Conservation (phyloP, 2,888 invertebrate genomes). For the Adelognathus sp. region DNA sequence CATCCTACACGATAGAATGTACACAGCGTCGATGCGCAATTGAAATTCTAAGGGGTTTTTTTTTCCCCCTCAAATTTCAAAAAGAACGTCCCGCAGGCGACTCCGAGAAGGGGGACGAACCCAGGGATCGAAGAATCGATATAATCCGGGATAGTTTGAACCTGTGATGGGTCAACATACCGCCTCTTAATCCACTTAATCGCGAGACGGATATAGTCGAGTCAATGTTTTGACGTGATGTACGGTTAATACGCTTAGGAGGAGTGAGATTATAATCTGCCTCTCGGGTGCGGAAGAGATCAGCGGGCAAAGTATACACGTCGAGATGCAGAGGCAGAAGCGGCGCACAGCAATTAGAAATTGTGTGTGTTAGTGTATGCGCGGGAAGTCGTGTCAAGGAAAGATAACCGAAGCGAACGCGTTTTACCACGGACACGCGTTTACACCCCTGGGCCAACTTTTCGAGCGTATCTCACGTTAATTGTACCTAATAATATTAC, state of each 20-base stretch:
- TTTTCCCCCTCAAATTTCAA: neutral
- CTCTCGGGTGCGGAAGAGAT: conserved; percentile 15
- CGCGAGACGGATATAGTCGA: conserved; percentile 4
- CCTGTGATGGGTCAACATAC: conserved; percentile 34
- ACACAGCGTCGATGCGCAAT: no score
- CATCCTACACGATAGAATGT: no score
- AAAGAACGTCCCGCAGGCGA: neutral
- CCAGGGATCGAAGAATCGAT: conserved; percentile 25
- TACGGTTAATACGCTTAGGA: neutral
- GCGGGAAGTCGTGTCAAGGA: conserved; percentile 70
- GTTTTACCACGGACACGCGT: conserved; percentile 72
- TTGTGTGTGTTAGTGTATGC: conserved; percentile 30
- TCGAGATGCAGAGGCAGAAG: neutral
- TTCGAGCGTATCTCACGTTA: conserved; percentile 72
- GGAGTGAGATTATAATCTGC: conserved; percentile 30
- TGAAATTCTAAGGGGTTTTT: no score
- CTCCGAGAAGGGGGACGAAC: neutral
- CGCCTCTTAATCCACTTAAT: conserved; percentile 53
- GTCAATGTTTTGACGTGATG: conserved; percentile 38
- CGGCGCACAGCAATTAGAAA: conserved; percentile 46
- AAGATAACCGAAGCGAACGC: conserved; percentile 73
- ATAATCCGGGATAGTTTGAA: conserved; percentile 37
- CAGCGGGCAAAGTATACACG: neutral
- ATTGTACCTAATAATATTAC: conserved; percentile 73
- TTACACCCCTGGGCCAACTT: conserved; percentile 35